phyloP scores from a whole-genome alignment of 1,140 invertebrate species.

The Drosophila ironensis region DNA sequence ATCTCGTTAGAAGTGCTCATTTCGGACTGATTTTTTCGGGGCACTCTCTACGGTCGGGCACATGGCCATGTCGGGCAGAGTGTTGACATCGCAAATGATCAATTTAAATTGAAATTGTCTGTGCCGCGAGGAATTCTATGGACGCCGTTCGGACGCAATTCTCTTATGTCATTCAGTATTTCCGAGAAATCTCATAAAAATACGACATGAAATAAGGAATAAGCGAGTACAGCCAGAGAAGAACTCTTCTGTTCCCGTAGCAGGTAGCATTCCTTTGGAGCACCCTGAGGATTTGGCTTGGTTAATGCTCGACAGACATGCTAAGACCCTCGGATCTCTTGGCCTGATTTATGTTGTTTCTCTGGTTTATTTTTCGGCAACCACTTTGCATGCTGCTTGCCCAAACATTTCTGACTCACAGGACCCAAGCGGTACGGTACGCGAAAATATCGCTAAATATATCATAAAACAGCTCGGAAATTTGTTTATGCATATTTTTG shows the following conservation, averaged over 20 bases:
- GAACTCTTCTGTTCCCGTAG: slow-evolving; percentile 3
- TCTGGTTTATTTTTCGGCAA: slow-evolving; percentile 1
- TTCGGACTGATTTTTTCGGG: slow-evolving; percentile 36
- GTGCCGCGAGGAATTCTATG: slow-evolving; percentile 2
- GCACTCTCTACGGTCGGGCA: slow-evolving; percentile 18
- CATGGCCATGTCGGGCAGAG: slow-evolving; percentile 36
- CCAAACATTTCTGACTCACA: slow-evolving; percentile 36
- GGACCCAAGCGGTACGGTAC: not conserved
- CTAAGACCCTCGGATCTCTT: slow-evolving; percentile 29
- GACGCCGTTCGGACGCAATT: slow-evolving; percentile 1
- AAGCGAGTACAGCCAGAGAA: not conserved
- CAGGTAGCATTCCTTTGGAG: slow-evolving; percentile 58
- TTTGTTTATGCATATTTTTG: slow-evolving; percentile 60
- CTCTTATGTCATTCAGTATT: slow-evolving; percentile 42
- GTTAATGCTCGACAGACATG: slow-evolving; percentile 61
- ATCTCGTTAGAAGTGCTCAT: slow-evolving; percentile 22
- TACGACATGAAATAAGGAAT: not conserved
- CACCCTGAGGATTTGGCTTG: slow-evolving; percentile 23
- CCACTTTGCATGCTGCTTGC: slow-evolving; percentile 7
- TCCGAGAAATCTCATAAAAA: slow-evolving; percentile 20
- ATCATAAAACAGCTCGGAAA: slow-evolving; percentile 46
- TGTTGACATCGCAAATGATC: slow-evolving; percentile 64
- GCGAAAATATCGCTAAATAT: slow-evolving; percentile 38
- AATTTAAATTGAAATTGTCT: slow-evolving; percentile 66
- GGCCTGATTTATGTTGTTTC: slow-evolving; percentile 57